phyloP scores from a whole-genome alignment of 2,797 vertebrate species.

The Acipenser ruthenus region DNA sequence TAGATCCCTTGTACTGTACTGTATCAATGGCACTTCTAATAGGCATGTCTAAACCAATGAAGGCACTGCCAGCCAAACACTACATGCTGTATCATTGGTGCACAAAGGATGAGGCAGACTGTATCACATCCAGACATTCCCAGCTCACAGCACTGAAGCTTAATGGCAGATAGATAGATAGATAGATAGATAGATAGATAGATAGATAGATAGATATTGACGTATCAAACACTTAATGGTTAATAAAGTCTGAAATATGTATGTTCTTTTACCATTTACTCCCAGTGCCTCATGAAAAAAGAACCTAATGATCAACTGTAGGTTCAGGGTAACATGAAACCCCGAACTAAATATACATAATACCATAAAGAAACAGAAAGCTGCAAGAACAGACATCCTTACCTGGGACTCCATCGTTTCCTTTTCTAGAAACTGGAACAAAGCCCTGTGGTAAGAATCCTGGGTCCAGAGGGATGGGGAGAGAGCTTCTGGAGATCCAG shows the following conservation, averaged over 20 bases:
- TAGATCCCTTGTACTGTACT: too few relatives aligned
- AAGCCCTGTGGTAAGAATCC: not conserved
- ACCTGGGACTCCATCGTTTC: not conserved
- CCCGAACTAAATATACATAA: constrained; percentile 6
- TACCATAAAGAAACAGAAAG: constrained; percentile 8
- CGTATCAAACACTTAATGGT: constrained; percentile 4
- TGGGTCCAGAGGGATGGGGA: constrained; percentile 5
- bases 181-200: constrained; percentile 7
- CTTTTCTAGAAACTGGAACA: constrained; percentile 1
- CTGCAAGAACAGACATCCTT: not conserved
- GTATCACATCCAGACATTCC: too few relatives aligned
- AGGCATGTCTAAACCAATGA: too few relatives aligned
- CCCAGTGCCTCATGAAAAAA: constrained; percentile 9
- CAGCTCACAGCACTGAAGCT: not conserved
- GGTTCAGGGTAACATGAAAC: not conserved
- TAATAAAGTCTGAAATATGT: constrained; percentile 7
- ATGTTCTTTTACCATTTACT: not conserved
- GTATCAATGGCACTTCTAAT: too few relatives aligned
- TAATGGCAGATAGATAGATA: constrained; percentile 3
- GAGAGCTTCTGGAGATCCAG: not conserved
- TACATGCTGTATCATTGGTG: too few relatives aligned
- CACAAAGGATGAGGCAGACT: too few relatives aligned
- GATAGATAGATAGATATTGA: constrained; percentile 2
- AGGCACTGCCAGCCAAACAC: too few relatives aligned
- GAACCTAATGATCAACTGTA: constrained; percentile 5